Conservation (phyloP, 2,113 vertebrate species). For the Fulica atra region DNA sequence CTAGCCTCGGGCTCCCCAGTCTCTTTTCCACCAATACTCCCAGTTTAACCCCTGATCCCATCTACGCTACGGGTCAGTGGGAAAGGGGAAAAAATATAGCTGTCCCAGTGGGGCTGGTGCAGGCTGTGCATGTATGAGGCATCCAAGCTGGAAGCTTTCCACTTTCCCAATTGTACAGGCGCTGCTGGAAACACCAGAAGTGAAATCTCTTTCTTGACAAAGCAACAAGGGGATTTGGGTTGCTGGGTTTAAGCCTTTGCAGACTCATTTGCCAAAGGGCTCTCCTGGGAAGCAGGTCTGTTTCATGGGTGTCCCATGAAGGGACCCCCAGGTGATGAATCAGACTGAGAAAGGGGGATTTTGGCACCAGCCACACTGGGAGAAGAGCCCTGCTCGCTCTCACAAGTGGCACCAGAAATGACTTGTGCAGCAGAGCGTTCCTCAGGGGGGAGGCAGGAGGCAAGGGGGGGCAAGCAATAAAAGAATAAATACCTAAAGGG, state of each 20-base stretch:
- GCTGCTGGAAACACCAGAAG: not conserved
- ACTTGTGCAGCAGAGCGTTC: not conserved
- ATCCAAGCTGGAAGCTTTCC: not conserved
- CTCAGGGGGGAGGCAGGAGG: not conserved
- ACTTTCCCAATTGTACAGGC: accelerated
- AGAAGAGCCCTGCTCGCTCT: not conserved
- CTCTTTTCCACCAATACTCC: conserved; percentile 35
- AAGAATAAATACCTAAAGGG: not conserved
- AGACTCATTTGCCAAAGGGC: accelerated
- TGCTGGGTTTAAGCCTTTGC: not conserved
- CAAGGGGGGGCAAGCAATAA: not conserved
- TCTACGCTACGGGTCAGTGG: not conserved
- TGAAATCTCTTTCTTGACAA: not conserved
- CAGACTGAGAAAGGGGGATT: not conserved
- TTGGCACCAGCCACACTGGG: not conserved
- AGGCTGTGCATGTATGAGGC: not conserved
- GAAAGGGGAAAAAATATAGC: not conserved
- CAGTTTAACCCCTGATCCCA: conserved; percentile 68
- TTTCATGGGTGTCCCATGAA: not conserved
- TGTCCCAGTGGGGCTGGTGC: not conserved
- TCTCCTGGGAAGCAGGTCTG: not conserved
- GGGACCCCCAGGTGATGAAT: not conserved
- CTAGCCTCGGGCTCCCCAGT: not conserved
- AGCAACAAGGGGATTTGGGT: accelerated
- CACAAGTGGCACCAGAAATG: accelerated